Conservation (phyloP, 2,797 vertebrate genomes). For the Columba guinea region DNA sequence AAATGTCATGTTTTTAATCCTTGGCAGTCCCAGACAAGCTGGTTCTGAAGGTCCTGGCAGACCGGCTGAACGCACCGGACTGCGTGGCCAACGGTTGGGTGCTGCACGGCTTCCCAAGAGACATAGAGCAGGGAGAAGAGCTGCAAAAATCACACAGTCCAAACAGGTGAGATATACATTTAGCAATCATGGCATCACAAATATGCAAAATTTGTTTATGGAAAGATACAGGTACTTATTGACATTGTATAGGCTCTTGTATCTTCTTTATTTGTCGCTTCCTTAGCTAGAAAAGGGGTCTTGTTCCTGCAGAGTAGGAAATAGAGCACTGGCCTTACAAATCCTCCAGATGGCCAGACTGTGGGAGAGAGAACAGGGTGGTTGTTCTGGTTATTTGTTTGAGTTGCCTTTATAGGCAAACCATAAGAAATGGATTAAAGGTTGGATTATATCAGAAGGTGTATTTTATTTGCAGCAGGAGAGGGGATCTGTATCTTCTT, state of each 20-base stretch:
- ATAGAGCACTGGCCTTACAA: slow-evolving; percentile 36
- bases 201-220: not conserved
- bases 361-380: slow-evolving; percentile 31
- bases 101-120: slow-evolving; percentile 84
- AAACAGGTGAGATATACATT: slow-evolving; percentile 81
- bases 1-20: not conserved
- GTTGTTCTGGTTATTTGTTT: slow-evolving; percentile 43
- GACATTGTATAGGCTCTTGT: not conserved
- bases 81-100: slow-evolving; percentile 86
- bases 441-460: slow-evolving; percentile 52
- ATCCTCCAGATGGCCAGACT: slow-evolving; percentile 52
- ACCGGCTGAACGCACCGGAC: slow-evolving; percentile 80
- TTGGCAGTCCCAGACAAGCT: slow-evolving; percentile 84
- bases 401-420: slow-evolving; percentile 38
- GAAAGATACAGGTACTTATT: not conserved
- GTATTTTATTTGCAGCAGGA: slow-evolving; percentile 51
- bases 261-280: not conserved
- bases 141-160: slow-evolving; percentile 76
- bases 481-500: slow-evolving; percentile 10
- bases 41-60: slow-evolving; percentile 78
- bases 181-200: accelerated
- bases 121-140: slow-evolving; percentile 79
- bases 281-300: not conserved
- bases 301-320: slow-evolving; percentile 26
- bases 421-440: slow-evolving; percentile 53